Base-by-base conservation (phyloP, 2,888 invertebrate species). In the Stenchaetothrips biformis region DNA sequence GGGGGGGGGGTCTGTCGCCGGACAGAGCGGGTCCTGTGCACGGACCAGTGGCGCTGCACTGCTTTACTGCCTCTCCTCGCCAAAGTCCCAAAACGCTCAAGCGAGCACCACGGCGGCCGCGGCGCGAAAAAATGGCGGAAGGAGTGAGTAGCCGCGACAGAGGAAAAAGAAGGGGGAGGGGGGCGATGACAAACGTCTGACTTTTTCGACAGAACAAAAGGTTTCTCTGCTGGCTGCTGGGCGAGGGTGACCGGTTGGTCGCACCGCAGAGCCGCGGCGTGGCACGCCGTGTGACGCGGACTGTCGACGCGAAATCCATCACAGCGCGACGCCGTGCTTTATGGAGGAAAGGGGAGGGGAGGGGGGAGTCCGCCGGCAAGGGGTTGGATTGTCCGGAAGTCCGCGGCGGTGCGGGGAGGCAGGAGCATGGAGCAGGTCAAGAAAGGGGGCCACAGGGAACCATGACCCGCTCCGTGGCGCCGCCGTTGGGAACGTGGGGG, bases 141-240 rank as follows among this genome's bases (percentile, higher is more conserved):
- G 37, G 37, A 37, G 37, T 37, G 37, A 37, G 37, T 37, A 37
- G 37, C 37, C 37, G 37, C 37, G 37, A 37, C 37, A 37, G 37
- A 37, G 37, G 37, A 59, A 59, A 18, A 59, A 13, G 11, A 18
- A 2, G 16, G 13, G 59, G 16, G 16, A 2, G 59, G 13, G 16
- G 13, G 59, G 18, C 18, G 59, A 59, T 13, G 67, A 74, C 67
- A 25, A 74, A 74, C 67, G 67, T 21, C 67, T 74, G 67, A 74
- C 25, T 74, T 74, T 74, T 74, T 25, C 67, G 67, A 74, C 67
- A 25, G 67, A 74, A 74, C 67, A 74, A 74, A 74, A 74, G 67
- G 67, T 25, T 25, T 74, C 67, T 8, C 67, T 11, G 25, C 37
- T 37, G 37, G 37, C 37, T 8, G 67, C 67, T 53, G 18, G 13